phyloP scores from a whole-genome alignment of 2,113 vertebrate species.

The Triplophysa siluroides region DNA sequence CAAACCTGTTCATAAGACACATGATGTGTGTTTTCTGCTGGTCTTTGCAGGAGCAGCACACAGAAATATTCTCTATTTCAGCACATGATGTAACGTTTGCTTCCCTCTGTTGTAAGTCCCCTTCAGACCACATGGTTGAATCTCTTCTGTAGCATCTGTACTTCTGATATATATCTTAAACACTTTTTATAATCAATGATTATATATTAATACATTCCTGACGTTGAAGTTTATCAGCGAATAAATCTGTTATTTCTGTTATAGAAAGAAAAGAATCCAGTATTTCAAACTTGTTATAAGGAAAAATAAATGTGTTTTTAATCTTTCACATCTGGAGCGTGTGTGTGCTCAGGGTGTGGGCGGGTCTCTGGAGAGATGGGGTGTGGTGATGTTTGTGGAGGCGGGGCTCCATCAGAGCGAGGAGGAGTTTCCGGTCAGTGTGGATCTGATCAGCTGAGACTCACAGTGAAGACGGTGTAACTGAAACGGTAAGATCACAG shows the following conservation, averaged over 20 bases:
- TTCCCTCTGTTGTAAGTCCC: too few species aligned
- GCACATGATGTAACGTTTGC: too few species aligned
- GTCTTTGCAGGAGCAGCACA: too few species aligned
- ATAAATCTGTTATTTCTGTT: background rate
- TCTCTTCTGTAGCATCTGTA: too few species aligned
- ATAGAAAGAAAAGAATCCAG: background rate
- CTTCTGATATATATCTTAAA: too few species aligned
- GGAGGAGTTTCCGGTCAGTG: background rate
- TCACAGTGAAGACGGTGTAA: background rate
- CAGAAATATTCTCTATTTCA: too few species aligned
- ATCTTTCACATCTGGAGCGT: background rate
- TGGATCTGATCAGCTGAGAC: background rate
- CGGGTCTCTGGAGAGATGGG: background rate
- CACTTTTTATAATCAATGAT: background rate
- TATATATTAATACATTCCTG: background rate
- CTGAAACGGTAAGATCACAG: background rate
- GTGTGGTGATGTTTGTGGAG: background rate
- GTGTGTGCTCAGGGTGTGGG: background rate
- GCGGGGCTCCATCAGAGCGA: background rate
- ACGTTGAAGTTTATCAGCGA: background rate
- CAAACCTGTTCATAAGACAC: too few species aligned
- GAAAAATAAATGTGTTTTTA: background rate
- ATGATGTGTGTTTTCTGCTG: too few species aligned
- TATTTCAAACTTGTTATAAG: background rate
- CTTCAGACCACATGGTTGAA: too few species aligned